phyloP scores from a whole-genome alignment of 2,888 invertebrate species.

The Ctena decussata region DNA sequence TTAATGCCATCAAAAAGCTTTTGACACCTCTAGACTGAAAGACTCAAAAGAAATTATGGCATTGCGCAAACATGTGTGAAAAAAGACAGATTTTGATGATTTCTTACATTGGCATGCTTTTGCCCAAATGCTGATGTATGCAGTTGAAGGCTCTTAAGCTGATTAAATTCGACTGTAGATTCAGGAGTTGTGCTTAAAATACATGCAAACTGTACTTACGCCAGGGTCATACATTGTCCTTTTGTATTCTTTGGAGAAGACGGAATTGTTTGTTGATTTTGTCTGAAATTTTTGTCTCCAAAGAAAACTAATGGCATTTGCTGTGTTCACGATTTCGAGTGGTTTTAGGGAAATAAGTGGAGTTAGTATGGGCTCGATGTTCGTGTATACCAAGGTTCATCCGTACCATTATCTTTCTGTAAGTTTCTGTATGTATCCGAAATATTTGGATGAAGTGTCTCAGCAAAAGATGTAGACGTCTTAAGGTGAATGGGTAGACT shows the following conservation, averaged over 20 bases:
- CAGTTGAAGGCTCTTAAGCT: background rate
- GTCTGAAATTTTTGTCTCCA: background rate
- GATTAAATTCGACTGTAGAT: background rate
- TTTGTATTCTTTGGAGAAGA: background rate
- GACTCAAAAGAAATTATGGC: too few species aligned
- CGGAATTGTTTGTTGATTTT: background rate
- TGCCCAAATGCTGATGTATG: background rate
- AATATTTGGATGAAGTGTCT: too few species aligned
- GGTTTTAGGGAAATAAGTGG: background rate
- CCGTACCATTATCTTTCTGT: conserved; percentile 43
- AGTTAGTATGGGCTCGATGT: conserved; percentile 51
- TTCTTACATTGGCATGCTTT: background rate
- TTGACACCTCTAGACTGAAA: background rate
- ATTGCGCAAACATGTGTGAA: too few species aligned
- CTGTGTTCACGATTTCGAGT: conserved; percentile 8
- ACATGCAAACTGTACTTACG: background rate
- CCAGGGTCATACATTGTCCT: background rate
- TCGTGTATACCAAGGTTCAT: conserved; percentile 59
- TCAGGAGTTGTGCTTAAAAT: background rate
- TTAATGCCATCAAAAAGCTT: background rate
- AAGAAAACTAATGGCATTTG: background rate
- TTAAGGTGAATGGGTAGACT: too few species aligned
- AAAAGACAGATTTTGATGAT: background rate
- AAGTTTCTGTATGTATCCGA: too few species aligned
- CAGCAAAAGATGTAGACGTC: too few species aligned